These are phyloP conservation scores for Hippoglossus hippoglossus DNA, from an alignment of 2,797 vertebrate genomes.

Conservation along the genomic window DNA sequence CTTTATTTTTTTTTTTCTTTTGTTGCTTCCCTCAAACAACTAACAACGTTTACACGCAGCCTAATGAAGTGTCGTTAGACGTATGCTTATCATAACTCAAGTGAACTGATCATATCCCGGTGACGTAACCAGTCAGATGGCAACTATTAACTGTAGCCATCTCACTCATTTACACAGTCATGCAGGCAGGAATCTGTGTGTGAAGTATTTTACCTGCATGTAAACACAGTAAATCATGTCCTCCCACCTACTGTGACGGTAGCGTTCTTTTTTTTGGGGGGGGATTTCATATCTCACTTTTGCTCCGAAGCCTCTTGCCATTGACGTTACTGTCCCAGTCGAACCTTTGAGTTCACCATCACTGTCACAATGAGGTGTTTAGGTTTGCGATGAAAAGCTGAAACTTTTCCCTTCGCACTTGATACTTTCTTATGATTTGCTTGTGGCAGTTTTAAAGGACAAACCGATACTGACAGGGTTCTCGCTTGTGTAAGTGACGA, in stretches of 20 bases:
- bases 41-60: conserved; percentile 38
- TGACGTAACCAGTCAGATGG: not conserved
- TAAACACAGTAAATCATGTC: conserved; percentile 18
- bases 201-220: conserved; percentile 8
- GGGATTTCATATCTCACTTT: conserved; percentile 44
- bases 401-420: conserved; percentile 4
- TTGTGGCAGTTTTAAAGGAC: conserved; percentile 37
- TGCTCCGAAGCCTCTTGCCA: conserved; percentile 35
- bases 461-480: conserved; percentile 26
- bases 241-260: conserved; percentile 33
- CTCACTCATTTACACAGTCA: not conserved
- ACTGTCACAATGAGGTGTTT: not conserved
- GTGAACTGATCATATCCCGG: conserved; percentile 32
- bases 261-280: conserved; percentile 29
- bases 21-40: conserved; percentile 8
- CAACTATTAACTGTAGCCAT: conserved; percentile 18
- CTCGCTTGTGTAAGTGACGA: conserved; percentile 47
- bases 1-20: conserved; percentile 7
- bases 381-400: conserved; percentile 7
- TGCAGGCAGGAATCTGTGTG: conserved; percentile 7
- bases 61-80: conserved; percentile 15
- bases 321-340: conserved; percentile 26
- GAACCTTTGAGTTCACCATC: conserved; percentile 15
- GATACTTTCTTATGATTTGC: conserved; percentile 9
- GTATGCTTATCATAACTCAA: conserved; percentile 1